phyloP scores from a whole-genome alignment of 2,797 vertebrate species.

The Mus caroli region DNA sequence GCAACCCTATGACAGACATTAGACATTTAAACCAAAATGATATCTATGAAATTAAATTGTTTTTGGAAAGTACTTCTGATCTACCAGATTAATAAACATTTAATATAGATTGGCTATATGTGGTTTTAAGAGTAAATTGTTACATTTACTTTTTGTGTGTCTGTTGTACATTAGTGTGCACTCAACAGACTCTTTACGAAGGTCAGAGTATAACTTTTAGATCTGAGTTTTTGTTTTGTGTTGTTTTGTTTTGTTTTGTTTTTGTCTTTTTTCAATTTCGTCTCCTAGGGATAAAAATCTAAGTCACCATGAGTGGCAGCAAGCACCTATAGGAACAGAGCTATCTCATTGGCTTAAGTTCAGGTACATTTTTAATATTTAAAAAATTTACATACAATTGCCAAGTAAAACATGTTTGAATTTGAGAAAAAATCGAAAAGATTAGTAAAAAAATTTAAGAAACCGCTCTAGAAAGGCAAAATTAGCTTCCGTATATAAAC shows the following conservation, averaged over 20 bases:
- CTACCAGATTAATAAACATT: not conserved
- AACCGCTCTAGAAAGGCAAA: not conserved
- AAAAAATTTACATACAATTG: not conserved
- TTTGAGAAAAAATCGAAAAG: not conserved
- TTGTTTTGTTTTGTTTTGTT: too few species aligned
- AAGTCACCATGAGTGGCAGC: not conserved
- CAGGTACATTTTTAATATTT: not conserved
- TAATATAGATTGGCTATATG: not conserved
- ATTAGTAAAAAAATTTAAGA: not conserved
- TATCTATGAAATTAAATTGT: not conserved
- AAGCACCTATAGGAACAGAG: not conserved
- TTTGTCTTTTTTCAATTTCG: not conserved
- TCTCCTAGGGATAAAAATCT: not conserved
- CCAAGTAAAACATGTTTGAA: not conserved
- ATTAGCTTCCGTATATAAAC: not conserved
- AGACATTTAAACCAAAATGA: not conserved
- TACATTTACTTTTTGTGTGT: not conserved
- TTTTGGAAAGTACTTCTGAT: not conserved
- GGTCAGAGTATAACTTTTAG: not conserved
- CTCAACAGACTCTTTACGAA: not conserved
- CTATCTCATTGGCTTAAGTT: not conserved
- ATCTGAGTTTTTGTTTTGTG: not conserved
- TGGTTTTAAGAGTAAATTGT: not conserved
- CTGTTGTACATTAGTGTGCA: accelerated
- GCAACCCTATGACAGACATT: not conserved